These are phyloP conservation scores for Meteorus cinctellus DNA, from an alignment of 2,888 invertebrate genomes.

Conservation along the genomic window DNA sequence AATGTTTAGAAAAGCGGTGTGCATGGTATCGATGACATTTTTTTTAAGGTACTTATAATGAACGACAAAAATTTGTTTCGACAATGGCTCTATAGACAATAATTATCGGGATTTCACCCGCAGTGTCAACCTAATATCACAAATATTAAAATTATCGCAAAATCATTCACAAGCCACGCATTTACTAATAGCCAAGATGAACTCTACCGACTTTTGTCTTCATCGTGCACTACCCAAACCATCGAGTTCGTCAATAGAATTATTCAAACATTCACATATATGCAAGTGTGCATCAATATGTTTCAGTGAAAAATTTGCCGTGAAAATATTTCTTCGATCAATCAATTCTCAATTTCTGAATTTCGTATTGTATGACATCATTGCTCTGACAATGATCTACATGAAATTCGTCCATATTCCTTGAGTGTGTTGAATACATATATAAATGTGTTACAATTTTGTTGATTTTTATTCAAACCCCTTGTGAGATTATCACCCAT, in stretches of 20 bases:
- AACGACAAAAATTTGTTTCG: constrained; percentile 1
- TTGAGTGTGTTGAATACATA: background rate
- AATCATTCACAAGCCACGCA: constrained; percentile 13
- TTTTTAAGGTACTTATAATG: background rate
- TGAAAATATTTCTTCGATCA: no score
- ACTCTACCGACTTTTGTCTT: background rate
- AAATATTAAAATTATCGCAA: constrained; percentile 50
- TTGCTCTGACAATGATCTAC: background rate
- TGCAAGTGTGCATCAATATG: background rate
- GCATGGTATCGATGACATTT: background rate
- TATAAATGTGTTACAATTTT: background rate
- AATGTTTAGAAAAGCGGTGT: background rate
- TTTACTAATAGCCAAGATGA: background rate
- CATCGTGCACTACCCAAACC: background rate
- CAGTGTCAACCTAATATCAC: constrained; percentile 55
- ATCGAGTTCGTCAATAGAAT: background rate
- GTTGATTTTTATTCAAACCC: background rate
- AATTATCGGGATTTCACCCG: constrained; percentile 34
- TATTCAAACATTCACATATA: background rate
- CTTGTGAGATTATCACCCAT: background rate
- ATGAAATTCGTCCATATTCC: no score
- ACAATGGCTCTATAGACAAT: background rate
- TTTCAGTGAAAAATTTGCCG: no score
- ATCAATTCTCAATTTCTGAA: no score
- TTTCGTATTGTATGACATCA: background rate